A percentile compares a stretch with the other conserved stretches of the same genome.
phyloP scores from a whole-genome alignment of 1,140 invertebrate genomes.

The Vanessa tameamea region DNA sequence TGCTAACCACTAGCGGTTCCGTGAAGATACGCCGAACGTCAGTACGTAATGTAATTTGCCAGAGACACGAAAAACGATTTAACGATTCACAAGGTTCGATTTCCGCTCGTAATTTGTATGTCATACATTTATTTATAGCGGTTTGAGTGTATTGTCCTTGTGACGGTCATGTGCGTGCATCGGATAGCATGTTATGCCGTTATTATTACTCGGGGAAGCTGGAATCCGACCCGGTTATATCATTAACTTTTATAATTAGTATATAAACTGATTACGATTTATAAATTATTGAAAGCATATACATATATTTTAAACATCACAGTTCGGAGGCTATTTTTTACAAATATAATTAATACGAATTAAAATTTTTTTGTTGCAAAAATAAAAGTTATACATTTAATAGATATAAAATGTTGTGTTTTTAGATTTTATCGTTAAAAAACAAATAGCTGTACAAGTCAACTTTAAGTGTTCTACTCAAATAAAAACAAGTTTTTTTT shows the following conservation, averaged over 20 bases:
- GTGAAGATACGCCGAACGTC: neutral
- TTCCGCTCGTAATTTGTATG: constrained; percentile 13
- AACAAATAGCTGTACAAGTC: no score
- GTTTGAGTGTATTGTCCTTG: constrained; percentile 16
- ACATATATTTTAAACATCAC: no score
- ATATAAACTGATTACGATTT: no score
- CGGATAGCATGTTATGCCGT: constrained; percentile 12
- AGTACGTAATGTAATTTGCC: neutral
- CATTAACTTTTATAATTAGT: neutral
- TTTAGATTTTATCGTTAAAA: no score
- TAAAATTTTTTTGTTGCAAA: no score
- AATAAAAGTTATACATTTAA: no score
- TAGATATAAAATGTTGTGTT: no score
- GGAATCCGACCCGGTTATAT: neutral
- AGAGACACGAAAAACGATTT: neutral
- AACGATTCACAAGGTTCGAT: constrained; percentile 1
- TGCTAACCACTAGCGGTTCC: neutral
- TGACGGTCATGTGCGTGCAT: constrained; percentile 7
- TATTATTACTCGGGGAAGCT: neutral
- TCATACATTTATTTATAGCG: constrained; percentile 9
- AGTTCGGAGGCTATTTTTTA: no score
- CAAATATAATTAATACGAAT: no score
- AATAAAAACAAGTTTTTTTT: no score
- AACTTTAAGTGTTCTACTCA: no score
- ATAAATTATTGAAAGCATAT: no score